phyloP scores from a whole-genome alignment of 2,888 invertebrate species.

The Belgica antarctica region DNA sequence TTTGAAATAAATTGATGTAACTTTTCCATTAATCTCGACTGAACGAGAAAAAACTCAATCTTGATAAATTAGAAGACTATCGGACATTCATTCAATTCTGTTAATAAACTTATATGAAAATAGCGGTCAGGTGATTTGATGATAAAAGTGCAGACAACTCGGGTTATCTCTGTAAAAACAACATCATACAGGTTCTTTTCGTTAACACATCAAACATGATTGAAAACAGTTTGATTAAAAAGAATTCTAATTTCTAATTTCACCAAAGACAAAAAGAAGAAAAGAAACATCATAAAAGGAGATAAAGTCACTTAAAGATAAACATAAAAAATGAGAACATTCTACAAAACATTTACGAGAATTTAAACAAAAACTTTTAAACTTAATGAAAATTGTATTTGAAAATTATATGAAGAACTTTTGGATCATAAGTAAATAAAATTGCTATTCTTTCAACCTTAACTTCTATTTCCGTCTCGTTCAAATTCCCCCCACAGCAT shows the following conservation, averaged over 20 bases:
- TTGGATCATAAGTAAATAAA: slow-evolving; percentile 5
- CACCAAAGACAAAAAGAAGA: too few relatives aligned
- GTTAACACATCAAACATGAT: background rate
- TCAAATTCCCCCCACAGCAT: too few relatives aligned
- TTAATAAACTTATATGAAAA: background rate
- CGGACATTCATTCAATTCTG: slow-evolving; percentile 2
- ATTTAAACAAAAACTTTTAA: slow-evolving; percentile 1
- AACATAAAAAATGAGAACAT: background rate
- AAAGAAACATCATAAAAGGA: too few relatives aligned
- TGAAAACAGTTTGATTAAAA: slow-evolving; percentile 5
- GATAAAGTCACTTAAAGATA: too few relatives aligned
- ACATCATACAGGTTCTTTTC: too few relatives aligned
- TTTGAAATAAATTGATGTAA: background rate
- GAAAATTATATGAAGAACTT: background rate
- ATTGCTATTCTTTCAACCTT: slow-evolving; percentile 28
- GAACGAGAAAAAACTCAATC: background rate
- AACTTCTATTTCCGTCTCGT: background rate
- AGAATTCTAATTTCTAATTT: background rate
- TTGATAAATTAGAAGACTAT: background rate
- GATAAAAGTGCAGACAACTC: background rate
- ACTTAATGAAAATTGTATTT: background rate
- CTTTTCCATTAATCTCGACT: slow-evolving; percentile 7
- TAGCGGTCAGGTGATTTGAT: background rate
- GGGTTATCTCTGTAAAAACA: too few relatives aligned
- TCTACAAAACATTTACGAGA: background rate